A percentile compares a stretch with the other conserved stretches of the same genome.
phyloP scores from a whole-genome alignment of 2,888 invertebrate genomes.

The Eupithecia subumbrata region DNA sequence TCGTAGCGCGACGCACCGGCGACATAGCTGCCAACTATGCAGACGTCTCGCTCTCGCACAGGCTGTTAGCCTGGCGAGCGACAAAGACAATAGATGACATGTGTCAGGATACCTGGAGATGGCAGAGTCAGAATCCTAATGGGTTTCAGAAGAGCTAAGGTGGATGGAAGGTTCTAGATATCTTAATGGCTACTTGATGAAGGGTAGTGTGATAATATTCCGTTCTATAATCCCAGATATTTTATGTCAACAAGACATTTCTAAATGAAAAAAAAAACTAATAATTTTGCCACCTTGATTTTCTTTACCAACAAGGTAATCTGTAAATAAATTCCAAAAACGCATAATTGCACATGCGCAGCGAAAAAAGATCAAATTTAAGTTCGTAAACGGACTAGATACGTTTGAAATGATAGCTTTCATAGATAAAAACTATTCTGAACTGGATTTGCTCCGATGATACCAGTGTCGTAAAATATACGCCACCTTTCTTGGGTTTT shows the following conservation, averaged over 20 bases:
- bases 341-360: neutral
- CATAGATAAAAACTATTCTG: too few species aligned
- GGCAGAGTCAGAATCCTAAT: constrained; percentile 93
- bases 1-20: constrained; percentile 90
- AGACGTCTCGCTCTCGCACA: constrained; percentile 89
- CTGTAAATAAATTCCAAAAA: neutral
- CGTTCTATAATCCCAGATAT: neutral
- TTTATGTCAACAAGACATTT: neutral
- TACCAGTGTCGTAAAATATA: neutral
- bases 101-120: constrained; percentile 94
- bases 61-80: constrained; percentile 93
- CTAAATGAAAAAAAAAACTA: too few species aligned
- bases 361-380: neutral
- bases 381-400: neutral
- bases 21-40: constrained; percentile 95
- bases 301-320: neutral
- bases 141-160: constrained; percentile 80
- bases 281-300: too few species aligned
- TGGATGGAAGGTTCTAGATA: neutral
- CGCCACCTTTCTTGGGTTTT: neutral
- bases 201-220: neutral
- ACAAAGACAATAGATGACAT: constrained; percentile 90
- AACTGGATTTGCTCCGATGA: neutral
- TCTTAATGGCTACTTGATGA: neutral
- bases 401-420: neutral